Base-by-base conservation (phyloP, 2,113 vertebrate genomes). In the Varanus komodoensis region DNA sequence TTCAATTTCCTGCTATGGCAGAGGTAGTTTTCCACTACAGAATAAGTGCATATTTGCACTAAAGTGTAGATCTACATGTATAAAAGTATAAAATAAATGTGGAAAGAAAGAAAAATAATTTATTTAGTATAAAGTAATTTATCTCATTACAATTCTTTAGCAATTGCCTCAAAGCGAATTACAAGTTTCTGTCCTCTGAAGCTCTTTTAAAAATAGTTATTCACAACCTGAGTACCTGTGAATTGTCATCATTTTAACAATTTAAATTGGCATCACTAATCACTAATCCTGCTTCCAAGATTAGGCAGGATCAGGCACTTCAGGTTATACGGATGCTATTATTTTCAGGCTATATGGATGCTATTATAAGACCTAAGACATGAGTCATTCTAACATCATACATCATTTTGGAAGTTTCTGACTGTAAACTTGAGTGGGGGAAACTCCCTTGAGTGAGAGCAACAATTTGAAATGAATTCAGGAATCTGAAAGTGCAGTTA, bases 351-450 rank as follows among this genome's bases (percentile, higher is more conserved):
- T 44, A 44, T 44, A 44, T 44, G 38, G 38, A 44, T 44, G 38
- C 38, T 44, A 89, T 91, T n/a, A 79, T 61, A 88, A 77, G 79
- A 84, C 78, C 67, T 80, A 44, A 25, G 6, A 17, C 57, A 86
- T 19, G 3, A 34, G 32, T 73, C 38, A 19, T 84, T 78, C 8
- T 17, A 34, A 34, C 5, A 73, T 81, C 67, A 84, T 38, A 17
- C 64, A 25, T 23, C 77, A 57, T 57, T 61, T 82, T 4, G 69
- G 74, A 90, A 89, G 89, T 74, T 4, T 52, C n/a, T 69, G 23
- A 48, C 0, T 84, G 29, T n/a, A 21, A 68, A 50, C 61, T n/a
- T 69, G 23, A 68, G 0, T 1, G 61, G 32, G 17, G 75, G 69
- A 8, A 80, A 14, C 44, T 69, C 29, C 11, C 1, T 9, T 6